Conservation (phyloP, 2,113 vertebrate species). For the Stercorarius parasiticus region DNA sequence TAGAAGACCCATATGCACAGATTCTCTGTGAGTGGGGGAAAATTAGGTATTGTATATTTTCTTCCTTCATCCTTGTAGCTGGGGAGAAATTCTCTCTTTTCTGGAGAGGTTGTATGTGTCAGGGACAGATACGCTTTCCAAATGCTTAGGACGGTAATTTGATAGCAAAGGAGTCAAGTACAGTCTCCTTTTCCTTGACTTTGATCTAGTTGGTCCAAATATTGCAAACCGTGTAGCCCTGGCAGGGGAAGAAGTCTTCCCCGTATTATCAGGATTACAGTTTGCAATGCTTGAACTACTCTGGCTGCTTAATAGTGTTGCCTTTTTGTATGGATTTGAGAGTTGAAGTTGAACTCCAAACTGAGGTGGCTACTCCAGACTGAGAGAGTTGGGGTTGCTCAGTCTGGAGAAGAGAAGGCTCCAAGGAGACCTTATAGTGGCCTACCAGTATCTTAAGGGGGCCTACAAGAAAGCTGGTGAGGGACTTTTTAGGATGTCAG, state of each 20-base stretch:
- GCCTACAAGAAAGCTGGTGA: too few relatives aligned
- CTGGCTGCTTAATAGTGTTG: neutral
- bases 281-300: neutral
- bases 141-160: neutral
- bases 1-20: neutral
- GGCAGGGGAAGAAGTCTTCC: neutral
- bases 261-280: neutral
- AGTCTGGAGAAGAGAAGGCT: too few relatives aligned
- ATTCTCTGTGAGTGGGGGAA: neutral
- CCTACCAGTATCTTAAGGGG: too few relatives aligned
- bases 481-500: too few relatives aligned
- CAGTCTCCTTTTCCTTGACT: neutral
- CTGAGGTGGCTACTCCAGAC: neutral
- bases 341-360: neutral
- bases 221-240: neutral
- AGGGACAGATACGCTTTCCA: neutral
- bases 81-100: neutral
- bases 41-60: neutral
- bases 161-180: neutral
- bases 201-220: neutral
- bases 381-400: too few relatives aligned
- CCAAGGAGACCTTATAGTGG: too few relatives aligned
- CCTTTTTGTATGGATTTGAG: neutral
- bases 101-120: neutral
- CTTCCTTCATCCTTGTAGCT: neutral